phyloP scores from a whole-genome alignment of 2,888 invertebrate genomes.

The Capitulum mitella region DNA sequence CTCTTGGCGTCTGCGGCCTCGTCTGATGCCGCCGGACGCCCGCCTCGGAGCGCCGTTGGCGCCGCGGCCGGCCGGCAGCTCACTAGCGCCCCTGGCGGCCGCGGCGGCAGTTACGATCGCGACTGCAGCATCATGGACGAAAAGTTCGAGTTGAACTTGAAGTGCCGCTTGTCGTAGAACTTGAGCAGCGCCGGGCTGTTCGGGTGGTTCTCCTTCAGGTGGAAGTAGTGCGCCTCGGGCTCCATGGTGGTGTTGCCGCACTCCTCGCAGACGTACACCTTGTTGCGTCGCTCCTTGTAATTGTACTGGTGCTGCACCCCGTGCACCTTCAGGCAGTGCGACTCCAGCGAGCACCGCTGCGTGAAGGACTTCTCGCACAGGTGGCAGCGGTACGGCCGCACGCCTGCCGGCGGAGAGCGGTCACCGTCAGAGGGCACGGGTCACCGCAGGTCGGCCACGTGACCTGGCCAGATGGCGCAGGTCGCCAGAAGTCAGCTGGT shows the following conservation, averaged over 20 bases:
- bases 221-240: conserved; percentile 90
- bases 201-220: conserved; percentile 87
- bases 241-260: conserved; percentile 96
- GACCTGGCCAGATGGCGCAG: too few relatives aligned
- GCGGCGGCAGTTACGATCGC: conserved; percentile 2
- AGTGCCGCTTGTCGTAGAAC: conserved; percentile 95
- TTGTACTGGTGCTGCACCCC: conserved; percentile 92
- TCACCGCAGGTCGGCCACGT: too few relatives aligned
- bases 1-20: too few relatives aligned
- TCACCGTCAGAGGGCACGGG: too few relatives aligned
- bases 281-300: conserved; percentile 94
- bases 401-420: conserved; percentile 55
- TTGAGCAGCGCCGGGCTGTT: conserved; percentile 89
- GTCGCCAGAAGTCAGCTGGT: too few relatives aligned
- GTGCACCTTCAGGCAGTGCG: conserved; percentile 95
- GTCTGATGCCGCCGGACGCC: too few relatives aligned
- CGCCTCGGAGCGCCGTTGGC: too few relatives aligned
- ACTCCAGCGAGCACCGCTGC: conserved; percentile 95
- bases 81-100: not conserved
- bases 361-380: conserved; percentile 98
- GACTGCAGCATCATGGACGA: conserved; percentile 76
- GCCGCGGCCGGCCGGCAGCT: not conserved
- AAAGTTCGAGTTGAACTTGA: conserved; percentile 90
- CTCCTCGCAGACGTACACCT: conserved; percentile 99
- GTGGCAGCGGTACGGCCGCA: conserved; percentile 96